A percentile compares a stretch with the other conserved stretches of the same genome.
These are phyloP conservation scores for Euwallacea fornicatus DNA, from an alignment of 1,140 invertebrate genomes.

Conservation along the genomic window DNA sequence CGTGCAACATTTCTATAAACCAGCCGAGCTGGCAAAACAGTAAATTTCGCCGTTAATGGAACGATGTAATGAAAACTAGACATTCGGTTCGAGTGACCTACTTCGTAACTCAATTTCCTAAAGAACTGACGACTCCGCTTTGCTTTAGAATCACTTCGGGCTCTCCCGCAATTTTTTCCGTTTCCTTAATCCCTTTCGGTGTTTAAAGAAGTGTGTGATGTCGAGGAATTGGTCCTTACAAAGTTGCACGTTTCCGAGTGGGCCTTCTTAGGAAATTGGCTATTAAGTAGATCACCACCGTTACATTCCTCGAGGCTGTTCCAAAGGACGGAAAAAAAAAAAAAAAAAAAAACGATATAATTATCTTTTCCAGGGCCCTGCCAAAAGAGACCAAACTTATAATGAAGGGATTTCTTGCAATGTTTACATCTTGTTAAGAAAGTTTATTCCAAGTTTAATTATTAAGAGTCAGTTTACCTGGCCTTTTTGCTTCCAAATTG, in stretches of 20 bases:
- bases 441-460: background rate
- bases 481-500: too few relatives aligned
- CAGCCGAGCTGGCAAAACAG: slow-evolving; percentile 26
- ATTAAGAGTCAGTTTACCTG: background rate
- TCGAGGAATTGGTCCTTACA: slow-evolving; percentile 2
- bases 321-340: background rate
- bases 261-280: slow-evolving; percentile 7
- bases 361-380: background rate
- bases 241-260: background rate
- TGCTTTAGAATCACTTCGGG: slow-evolving; percentile 26
- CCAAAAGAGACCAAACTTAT: background rate
- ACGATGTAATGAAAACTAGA: slow-evolving; percentile 35
- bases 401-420: background rate
- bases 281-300: slow-evolving; percentile 7
- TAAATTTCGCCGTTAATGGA: slow-evolving; percentile 32
- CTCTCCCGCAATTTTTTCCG: slow-evolving; percentile 14
- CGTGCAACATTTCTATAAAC: slow-evolving; percentile 28
- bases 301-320: background rate
- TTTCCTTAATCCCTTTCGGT: slow-evolving; percentile 6
- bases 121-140: slow-evolving; percentile 29
- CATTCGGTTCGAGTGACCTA: slow-evolving; percentile 33
- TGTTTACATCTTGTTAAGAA: slow-evolving; percentile 5
- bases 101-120: slow-evolving; percentile 36
- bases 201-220: slow-evolving; percentile 24
- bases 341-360: too few relatives aligned